Base-by-base conservation (phyloP, 2,888 invertebrate genomes). In the Anticlea derivata region DNA sequence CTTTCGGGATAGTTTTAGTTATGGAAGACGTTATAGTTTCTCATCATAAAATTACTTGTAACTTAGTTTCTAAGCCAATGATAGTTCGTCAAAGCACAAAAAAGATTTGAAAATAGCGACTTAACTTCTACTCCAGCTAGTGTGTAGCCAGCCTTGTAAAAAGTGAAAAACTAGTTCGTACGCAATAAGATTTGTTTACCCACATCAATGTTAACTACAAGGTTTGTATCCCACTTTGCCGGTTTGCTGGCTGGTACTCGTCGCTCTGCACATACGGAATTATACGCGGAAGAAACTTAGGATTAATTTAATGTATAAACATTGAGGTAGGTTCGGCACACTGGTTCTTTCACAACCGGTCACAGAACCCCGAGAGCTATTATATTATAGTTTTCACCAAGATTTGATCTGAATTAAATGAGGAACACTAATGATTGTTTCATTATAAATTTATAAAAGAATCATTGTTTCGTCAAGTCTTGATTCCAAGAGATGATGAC, bases 301-400 rank as follows among this genome's bases (percentile, higher is more conserved):
- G 41, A 17, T 17, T n/a, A 29, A 38, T 33, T 34, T 30, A 38
- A 53, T 48, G 39, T 37, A 48, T 58, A 55, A 58, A 55, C 55
- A 55, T 58, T 58, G 61, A 53, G 58, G 61, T 56, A 60, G 58
- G 60, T 50, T 50, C 45, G 35, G 11, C 43, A 17, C 8, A 17
- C n/a, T 30, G 10, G 22, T 29, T 29, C 10, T 10, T 29, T 17
- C 10, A 7, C 6, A n/a, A 20, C 4, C 31, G 7, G 12, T 17
- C 31, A 17, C 2, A 17, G n/a, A n/a, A n/a, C n/a, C n/a, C n/a
- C n/a, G n/a, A n/a, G n/a, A n/a, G n/a, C n/a, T n/a, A n/a, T n/a
- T n/a, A n/a, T n/a, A n/a, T n/a, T n/a, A n/a, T n/a, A n/a, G n/a
- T 5, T 23, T 23, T 1, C 23, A 6, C 6, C 23, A 6, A 6